Conservation (phyloP, 2,888 invertebrate species). For the Poecilobothrus nobilitatus region DNA sequence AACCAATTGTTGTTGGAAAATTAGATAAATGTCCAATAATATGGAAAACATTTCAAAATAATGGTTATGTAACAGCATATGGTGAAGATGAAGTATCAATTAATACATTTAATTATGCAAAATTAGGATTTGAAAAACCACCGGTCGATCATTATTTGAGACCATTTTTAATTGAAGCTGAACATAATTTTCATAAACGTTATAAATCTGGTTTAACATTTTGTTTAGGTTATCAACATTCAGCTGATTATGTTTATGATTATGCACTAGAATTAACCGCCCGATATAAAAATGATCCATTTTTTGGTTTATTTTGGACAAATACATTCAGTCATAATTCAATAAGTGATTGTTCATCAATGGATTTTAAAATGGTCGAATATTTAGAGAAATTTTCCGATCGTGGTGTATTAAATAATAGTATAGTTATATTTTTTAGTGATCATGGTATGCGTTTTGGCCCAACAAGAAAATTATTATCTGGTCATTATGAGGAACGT, state of each 20-base stretch:
- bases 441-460: slow-evolving; percentile 76
- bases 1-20: slow-evolving; percentile 47
- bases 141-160: slow-evolving; percentile 78
- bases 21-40: slow-evolving; percentile 64
- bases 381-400: slow-evolving; percentile 53
- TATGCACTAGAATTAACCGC: slow-evolving; percentile 59
- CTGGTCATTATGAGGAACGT: slow-evolving; percentile 71
- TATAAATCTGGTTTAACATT: slow-evolving; percentile 48
- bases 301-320: slow-evolving; percentile 72
- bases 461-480: slow-evolving; percentile 55
- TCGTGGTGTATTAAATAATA: slow-evolving; percentile 54
- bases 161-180: slow-evolving; percentile 62
- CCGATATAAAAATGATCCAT: slow-evolving; percentile 53
- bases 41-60: slow-evolving; percentile 64
- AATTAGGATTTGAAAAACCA: slow-evolving; percentile 59
- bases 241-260: slow-evolving; percentile 61
- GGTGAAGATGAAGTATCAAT: slow-evolving; percentile 67
- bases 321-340: slow-evolving; percentile 67
- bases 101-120: slow-evolving; percentile 62
- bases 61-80: slow-evolving; percentile 69
- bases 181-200: slow-evolving; percentile 48
- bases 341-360: slow-evolving; percentile 56
- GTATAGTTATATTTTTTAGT: slow-evolving; percentile 64
- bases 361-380: slow-evolving; percentile 54
- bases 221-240: slow-evolving; percentile 54